Percentiles rank a stretch among this genome's conserved stretches.
These are phyloP conservation scores for Puffinus mauretanicus DNA, from an alignment of 2,113 vertebrate species.

Conservation along the genomic window DNA sequence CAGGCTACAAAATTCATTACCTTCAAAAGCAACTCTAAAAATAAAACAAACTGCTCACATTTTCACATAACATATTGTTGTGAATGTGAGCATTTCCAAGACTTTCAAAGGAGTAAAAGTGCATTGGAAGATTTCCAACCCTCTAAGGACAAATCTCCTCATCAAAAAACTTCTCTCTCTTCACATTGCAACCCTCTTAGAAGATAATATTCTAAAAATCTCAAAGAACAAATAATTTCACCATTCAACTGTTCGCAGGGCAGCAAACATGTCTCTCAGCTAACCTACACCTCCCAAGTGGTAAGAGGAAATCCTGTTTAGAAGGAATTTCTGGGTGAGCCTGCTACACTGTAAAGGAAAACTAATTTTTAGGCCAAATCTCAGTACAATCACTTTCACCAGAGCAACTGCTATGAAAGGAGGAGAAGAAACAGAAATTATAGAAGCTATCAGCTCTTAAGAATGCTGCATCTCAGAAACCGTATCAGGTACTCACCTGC, in stretches of 20 bases:
- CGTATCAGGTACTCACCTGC: constrained; percentile 78
- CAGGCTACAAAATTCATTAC: constrained; percentile 3
- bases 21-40: constrained; percentile 51
- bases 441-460: not conserved
- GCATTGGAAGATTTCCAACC: not conserved
- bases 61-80: not conserved
- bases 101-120: not conserved
- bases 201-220: not conserved
- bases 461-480: not conserved
- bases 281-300: not conserved
- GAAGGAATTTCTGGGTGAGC: not conserved
- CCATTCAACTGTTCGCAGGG: not conserved
- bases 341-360: not conserved
- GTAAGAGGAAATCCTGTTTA: not conserved
- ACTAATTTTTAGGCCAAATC: not conserved
- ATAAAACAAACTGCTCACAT: constrained; percentile 4
- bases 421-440: not conserved
- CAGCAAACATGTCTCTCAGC: not conserved
- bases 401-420: not conserved
- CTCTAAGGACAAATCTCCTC: not conserved
- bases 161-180: not conserved
- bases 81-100: not conserved
- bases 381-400: not conserved
- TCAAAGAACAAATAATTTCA: not conserved
- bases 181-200: not conserved